Evolutionary conservation across 2,113 vertebrate species (phyloP), one percentile per base, ranked within the genome.

Genomic region (Lagopus muta): DNA sequence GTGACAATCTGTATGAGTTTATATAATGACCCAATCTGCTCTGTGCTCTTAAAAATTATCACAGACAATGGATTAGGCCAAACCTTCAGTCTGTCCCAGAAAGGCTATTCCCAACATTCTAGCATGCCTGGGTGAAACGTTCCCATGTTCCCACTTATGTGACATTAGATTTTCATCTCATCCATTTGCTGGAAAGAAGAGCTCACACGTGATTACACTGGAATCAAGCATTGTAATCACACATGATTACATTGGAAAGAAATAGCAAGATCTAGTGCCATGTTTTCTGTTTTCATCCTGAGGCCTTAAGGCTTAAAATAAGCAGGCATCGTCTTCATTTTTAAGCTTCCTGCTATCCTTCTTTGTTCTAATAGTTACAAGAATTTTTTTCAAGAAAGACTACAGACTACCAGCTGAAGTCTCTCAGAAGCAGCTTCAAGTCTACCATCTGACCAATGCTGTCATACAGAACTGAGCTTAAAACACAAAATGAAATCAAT

Each of bases 391-490:
- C 75, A 34, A 82, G 27, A 36, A 42, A 15, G 4, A 20, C 27
- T 48, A 58, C n/a, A 55, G 72, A 20, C 18, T 42, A 47, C 20
- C 13, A 38, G 30, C 1, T 22, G 43, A 40, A 70, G 48, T 42
- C 55, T 78, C 55, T 38, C 17, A 36, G 54, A 48, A 24, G 45
- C 22, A 89, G 38, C n/a, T 89, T 79, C 62, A 20, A 78, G 34
- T 13, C 10, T 1, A 54, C 20, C 52, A 43, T 30, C 45, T 11
- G 8, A 76, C 2, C 18, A 28, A 40, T 0, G 2, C 21, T 48
- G 36, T 28, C 27, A 38, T n/a, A 82, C 10, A 74, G 72, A 92
- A 65, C 11, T 8, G 5, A 58, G 50, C 48, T 92, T 40, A 54
- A 28, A 34, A 27, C 10, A 38, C 0, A 0, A 72, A 64, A 21